Evolutionary conservation across 2,113 vertebrate genomes (phyloP).

Genomic region (Calypte anna): DNA sequence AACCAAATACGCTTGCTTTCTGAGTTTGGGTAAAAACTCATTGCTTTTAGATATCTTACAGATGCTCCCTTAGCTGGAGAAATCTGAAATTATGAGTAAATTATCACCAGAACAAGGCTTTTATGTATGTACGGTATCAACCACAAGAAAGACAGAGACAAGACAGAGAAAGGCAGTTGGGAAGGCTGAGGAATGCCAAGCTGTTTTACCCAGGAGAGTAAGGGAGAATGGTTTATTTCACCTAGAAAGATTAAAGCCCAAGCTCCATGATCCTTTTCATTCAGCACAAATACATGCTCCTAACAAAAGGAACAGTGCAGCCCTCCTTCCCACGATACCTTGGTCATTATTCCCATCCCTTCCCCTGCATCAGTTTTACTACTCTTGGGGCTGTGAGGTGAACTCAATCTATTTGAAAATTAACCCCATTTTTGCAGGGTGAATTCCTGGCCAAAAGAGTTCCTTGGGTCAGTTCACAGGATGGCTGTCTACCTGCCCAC

Average conservation of each 20-base stretch:
- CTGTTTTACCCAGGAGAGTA: not conserved
- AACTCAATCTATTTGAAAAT: not conserved
- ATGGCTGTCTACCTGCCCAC: not conserved
- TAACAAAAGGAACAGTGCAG: not conserved
- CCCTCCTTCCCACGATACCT: not conserved
- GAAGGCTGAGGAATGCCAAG: conserved; percentile 3
- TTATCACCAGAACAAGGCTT: conserved; percentile 37
- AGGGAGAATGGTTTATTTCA: not conserved
- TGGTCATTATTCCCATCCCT: not conserved
- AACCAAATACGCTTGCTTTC: conserved; percentile 22
- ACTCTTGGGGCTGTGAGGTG: not conserved
- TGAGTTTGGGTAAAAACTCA: conserved; percentile 25
- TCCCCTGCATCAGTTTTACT: not conserved
- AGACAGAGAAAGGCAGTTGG: not conserved
- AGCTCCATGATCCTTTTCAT: not conserved
- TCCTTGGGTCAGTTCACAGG: not conserved
- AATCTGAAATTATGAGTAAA: conserved; percentile 49
- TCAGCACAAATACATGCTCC: not conserved
- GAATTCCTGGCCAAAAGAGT: not conserved
- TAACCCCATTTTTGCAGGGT: not conserved
- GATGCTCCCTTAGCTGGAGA: conserved; percentile 32
- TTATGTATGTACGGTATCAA: conserved; percentile 27
- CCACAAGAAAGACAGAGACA: conserved; percentile 23
- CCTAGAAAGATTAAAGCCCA: not conserved
- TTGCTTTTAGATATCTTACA: conserved; percentile 50